Evolutionary conservation across 1,140 invertebrate genomes (phyloP), one percentile per base, ranked within the genome.

Genomic region (Phthorimaea operculella): DNA sequence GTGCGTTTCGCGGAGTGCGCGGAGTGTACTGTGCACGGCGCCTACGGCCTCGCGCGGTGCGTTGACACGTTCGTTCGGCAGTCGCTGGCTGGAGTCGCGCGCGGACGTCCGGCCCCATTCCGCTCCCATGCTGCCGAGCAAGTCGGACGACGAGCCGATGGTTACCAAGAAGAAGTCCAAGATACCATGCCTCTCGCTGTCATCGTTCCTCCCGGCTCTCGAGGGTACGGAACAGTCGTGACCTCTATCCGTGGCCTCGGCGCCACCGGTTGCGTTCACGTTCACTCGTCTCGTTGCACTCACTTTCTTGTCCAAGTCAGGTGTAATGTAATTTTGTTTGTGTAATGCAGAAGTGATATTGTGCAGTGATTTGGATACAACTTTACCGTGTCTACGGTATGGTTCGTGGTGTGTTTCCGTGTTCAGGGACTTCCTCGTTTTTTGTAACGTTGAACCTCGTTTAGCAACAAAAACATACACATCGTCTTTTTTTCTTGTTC

Each of bases 111-210:
- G 74, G 71, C 59, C 58, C 52, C 62, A 17, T 58, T 57, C 54
- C 60, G 63, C 63, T 62, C 64, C 60, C 64, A 82, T 84, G 80
- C 79, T 83, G 66, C 77, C 79, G 59, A 79, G 64, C 60, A 81
- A 79, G 60, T 66, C 75, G 14, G 79, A 79, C 51, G 69, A 77
- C 66, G 81, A 82, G 56, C 68, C 71, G 39, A 79, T 80, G 74
- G 77, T 84, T 51, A 77, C 76, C 60, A 82, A 84, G 72, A 84
- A 84, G 74, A 84, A 84, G 54, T 80, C 74, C 7, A 84, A 82
- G 68, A 84, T 84, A 76, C 79, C 81, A 68, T 84, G 81, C 63
- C 61, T 84, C 39, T 82, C 81, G 57, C 64, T 84, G 51, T 76
- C 81, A 1, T 76, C 81, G 28, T 79, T 84, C 69, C 74, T 84